A percentile compares a stretch with the other conserved stretches of the same genome.
Conservation (phyloP, 92 coral and sea anemone genomes). For the Virgularia gustaviana region DNA sequence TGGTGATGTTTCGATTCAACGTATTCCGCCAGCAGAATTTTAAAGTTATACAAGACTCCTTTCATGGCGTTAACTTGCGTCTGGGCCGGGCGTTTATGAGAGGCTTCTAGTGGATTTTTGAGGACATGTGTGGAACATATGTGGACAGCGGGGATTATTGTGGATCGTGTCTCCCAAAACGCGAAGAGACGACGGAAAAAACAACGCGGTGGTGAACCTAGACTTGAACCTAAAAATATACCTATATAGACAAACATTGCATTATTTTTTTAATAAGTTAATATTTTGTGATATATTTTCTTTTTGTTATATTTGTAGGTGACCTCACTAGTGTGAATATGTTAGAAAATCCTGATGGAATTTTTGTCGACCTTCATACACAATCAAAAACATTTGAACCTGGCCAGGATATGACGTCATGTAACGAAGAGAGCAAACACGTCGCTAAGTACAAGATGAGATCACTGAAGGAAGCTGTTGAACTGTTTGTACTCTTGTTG, state of each 20-base stretch:
- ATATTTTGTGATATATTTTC: not conserved
- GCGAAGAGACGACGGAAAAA: slow-evolving; percentile 70
- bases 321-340: slow-evolving; percentile 89
- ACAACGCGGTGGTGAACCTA: slow-evolving; percentile 74
- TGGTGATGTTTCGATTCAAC: too few species aligned
- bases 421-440: slow-evolving; percentile 63
- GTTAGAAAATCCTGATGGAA: slow-evolving; percentile 61
- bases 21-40: too few species aligned
- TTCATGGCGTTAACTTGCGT: too few species aligned
- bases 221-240: slow-evolving; percentile 52
- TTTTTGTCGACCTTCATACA: slow-evolving; percentile 80
- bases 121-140: too few species aligned
- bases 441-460: slow-evolving; percentile 96
- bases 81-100: too few species aligned
- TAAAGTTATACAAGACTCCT: too few species aligned
- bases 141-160: too few species aligned
- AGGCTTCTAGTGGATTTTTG: too few species aligned
- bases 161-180: too few species aligned
- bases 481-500: slow-evolving; percentile 87
- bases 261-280: not conserved
- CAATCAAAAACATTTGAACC: slow-evolving; percentile 80
- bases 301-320: slow-evolving; percentile 43
- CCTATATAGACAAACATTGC: not conserved
- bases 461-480: slow-evolving; percentile 87
- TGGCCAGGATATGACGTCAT: slow-evolving; percentile 54